Evolutionary conservation across 2,888 invertebrate genomes (phyloP).

Genomic region (Tridacna gigas): DNA sequence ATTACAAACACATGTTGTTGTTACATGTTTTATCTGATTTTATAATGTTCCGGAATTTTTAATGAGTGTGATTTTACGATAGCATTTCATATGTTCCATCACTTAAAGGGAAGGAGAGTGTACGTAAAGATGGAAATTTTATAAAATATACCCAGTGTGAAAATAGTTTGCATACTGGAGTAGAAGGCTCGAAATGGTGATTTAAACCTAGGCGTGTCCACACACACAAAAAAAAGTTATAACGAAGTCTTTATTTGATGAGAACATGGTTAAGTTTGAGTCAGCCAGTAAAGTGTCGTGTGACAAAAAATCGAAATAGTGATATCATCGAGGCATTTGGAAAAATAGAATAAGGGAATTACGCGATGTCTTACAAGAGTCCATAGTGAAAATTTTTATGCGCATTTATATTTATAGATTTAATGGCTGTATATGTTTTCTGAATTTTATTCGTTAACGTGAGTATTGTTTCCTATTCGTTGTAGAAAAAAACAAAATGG

Average conservation of each 20-base stretch:
- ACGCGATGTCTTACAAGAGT: no score
- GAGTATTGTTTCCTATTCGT: no score
- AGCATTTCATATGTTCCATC: no score
- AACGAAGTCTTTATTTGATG: not conserved
- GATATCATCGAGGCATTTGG: not conserved
- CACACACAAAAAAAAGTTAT: not conserved
- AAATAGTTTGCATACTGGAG: no score
- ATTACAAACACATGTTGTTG: conserved; percentile 4
- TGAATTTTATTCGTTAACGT: no score
- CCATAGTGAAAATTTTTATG: no score
- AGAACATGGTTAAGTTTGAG: not conserved
- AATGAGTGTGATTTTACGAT: not conserved
- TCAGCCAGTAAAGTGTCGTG: not conserved
- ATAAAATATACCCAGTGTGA: no score
- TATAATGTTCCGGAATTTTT: conserved; percentile 1
- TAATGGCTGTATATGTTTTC: no score
- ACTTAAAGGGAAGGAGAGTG: no score
- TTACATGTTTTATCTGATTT: not conserved
- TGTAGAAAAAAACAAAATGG: no score
- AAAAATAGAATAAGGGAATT: no score
- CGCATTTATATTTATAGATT: no score
- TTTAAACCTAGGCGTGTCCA: not conserved
- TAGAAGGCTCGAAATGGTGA: not conserved
- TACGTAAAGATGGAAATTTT: not conserved
- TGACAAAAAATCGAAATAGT: not conserved